phyloP scores from a whole-genome alignment of 2,888 invertebrate genomes.

The Listrodromus nycthemerus region DNA sequence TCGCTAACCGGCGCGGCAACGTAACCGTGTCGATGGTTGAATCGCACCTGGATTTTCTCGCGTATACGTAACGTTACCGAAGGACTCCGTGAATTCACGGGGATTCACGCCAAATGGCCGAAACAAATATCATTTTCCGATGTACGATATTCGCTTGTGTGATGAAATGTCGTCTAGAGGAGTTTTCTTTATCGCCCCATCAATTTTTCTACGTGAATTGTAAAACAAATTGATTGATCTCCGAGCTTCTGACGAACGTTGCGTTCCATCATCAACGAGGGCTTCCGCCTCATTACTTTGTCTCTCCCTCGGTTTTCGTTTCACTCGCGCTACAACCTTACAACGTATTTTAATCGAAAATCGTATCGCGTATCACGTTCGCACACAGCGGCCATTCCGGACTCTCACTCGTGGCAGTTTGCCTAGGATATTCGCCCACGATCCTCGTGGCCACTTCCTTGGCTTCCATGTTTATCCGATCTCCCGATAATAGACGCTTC shows the following conservation, averaged over 20 bases:
- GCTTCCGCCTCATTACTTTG: constrained; percentile 21
- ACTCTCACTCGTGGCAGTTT: neutral
- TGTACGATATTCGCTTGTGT: neutral
- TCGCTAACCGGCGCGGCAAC: neutral
- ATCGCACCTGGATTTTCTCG: constrained; percentile 23
- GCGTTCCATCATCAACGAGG: constrained; percentile 19
- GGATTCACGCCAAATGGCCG: neutral
- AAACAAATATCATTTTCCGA: neutral
- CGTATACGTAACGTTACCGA: constrained; percentile 46
- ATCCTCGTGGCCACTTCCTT: constrained; percentile 29
- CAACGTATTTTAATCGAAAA: constrained; percentile 48
- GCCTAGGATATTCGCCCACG: constrained; percentile 30
- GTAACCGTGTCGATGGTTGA: too few relatives aligned
- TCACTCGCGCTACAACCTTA: constrained; percentile 7
- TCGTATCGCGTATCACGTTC: constrained; percentile 51
- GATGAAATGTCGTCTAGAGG: neutral
- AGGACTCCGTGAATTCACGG: neutral
- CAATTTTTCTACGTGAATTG: constrained; percentile 37
- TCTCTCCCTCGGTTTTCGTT: constrained; percentile 3
- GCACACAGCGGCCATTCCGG: constrained; percentile 27
- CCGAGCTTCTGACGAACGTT: neutral
- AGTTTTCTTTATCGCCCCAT: constrained; percentile 12
- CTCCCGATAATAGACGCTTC: constrained; percentile 45
- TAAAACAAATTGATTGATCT: constrained; percentile 34
- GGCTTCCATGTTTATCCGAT: constrained; percentile 41